Base-by-base conservation (phyloP, 2,888 invertebrate genomes). In the Melipona bicolor region DNA sequence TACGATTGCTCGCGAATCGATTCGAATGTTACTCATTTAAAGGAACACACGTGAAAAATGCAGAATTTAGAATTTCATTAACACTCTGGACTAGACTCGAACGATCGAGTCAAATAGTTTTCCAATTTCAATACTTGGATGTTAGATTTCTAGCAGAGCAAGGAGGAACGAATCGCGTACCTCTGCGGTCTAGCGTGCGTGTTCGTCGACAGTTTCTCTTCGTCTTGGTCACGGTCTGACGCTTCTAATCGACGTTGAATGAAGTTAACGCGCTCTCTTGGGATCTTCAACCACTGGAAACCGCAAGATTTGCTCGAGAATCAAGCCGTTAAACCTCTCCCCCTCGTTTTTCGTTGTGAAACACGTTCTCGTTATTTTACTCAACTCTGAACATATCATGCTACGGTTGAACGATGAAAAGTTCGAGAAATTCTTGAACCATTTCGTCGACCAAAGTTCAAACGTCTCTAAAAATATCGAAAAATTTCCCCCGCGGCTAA, bases 221-320 rank as follows among this genome's bases (percentile, higher is more conserved):
- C 64, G 59, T n/a, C 19, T 9, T 27, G 59, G 86, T 77, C 78
- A 81, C 73, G 86, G 62, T 85, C 81, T 75, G 86, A 86, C 81
- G 87, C 85, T 69, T 70, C 54, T 59, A 69, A 80, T 83, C 68
- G 77, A 50, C 61, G 72, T 43, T 64, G 59, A 67, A 75, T 71
- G 52, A 70, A 81, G 61, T 68, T 72, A 69, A 56, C 64, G 81
- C 56, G 43, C 24, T 43, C 50, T 24, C 76, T 21, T 59, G n/a
- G 50, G 73, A 68, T 62, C 62, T n/a, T 36, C 50, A 32, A n/a
- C 73, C 77, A 21, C 27, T 27, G 49, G 69, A 61, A 74, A 80
- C 83, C 84, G 80, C 80, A 72, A 27, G 72, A 73, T 78, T 56
- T 54, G 77, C 64, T 70, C 77, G 80, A 71, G 81, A 78, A 83